Base-by-base conservation (phyloP, 1,140 invertebrate species). In the Parapsyche elsis region DNA sequence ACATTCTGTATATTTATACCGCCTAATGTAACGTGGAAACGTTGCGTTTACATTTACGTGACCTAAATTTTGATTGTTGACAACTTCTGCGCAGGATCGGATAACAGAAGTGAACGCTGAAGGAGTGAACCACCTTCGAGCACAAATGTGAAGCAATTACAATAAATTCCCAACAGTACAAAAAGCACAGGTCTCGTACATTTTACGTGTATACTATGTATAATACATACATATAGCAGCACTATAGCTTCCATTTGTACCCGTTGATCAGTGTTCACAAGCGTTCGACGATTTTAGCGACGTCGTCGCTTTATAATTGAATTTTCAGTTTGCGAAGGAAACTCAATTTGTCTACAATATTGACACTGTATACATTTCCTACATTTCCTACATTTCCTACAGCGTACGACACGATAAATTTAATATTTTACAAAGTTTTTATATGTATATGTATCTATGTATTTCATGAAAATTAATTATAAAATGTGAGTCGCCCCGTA, bases 261-360 rank as follows among this genome's bases (percentile, higher is more conserved):
- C 14, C n/a, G 1, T n/a, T 19, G 57, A 9, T 61, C 7, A 4
- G 2, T 4, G 30, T 38, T 38, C 30, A 38, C 57, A 9, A 61
- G 21, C 10, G 16, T 16, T 61, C 57, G 2, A 2, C 19, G 57
- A 61, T 61, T 61, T 61, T 61, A 61, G 57, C 14, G 57, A 57
- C 53, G 53, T n/a, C 16, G 57, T 38, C 16, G 57, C 16, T 19
- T 19, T 53, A 53, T 61, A 61, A 61, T 61, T 61, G 57, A 61
- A 21, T 61, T 61, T 61, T 61, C 57, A 61, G 57, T 19, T 16
- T 5, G 16, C n/a, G 16, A 19, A 61, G 9, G 57, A 61, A 21
- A 61, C 57, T 21, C 57, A 61, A 61, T 61, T 61, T 61, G 57
- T 19, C 57, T 9, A 16, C 57, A 19, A 61, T 21, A 19, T 16